Conservation (phyloP, 2,113 vertebrate species). For the Apteryx mantelli region DNA sequence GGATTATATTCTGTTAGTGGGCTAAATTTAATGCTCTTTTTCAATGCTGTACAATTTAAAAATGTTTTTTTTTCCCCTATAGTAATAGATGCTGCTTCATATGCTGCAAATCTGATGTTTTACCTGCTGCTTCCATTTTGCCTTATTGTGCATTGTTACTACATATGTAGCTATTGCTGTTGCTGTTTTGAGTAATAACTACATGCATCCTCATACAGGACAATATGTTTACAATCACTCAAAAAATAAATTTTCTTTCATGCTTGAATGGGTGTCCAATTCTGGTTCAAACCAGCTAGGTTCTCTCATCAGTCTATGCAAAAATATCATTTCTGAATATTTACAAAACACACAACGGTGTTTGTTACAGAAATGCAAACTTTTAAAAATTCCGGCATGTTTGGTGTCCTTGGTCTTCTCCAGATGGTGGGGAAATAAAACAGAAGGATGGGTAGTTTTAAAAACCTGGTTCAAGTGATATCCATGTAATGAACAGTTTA, state of each 20-base stretch:
- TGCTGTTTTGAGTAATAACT: neutral
- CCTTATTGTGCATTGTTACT: neutral
- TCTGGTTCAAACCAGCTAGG: neutral
- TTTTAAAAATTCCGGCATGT: neutral
- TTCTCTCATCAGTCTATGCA: neutral
- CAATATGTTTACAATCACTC: neutral
- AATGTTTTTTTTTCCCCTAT: neutral
- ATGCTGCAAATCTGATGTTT: neutral
- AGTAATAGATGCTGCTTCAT: neutral
- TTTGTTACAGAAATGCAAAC: slow-evolving; percentile 3
- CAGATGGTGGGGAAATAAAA: neutral
- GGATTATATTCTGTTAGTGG: neutral
- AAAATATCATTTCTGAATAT: neutral
- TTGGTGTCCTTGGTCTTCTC: neutral
- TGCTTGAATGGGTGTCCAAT: neutral
- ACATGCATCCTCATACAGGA: neutral
- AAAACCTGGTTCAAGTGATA: neutral
- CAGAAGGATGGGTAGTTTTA: neutral
- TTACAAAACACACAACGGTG: neutral
- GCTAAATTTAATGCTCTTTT: neutral
- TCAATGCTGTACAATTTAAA: neutral
- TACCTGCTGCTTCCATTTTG: neutral
- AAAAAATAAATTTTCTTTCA: neutral
- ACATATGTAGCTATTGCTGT: neutral
- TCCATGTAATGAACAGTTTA: neutral